phyloP scores from a whole-genome alignment of 2,113 vertebrate genomes.

The Xiphophorus hellerii region DNA sequence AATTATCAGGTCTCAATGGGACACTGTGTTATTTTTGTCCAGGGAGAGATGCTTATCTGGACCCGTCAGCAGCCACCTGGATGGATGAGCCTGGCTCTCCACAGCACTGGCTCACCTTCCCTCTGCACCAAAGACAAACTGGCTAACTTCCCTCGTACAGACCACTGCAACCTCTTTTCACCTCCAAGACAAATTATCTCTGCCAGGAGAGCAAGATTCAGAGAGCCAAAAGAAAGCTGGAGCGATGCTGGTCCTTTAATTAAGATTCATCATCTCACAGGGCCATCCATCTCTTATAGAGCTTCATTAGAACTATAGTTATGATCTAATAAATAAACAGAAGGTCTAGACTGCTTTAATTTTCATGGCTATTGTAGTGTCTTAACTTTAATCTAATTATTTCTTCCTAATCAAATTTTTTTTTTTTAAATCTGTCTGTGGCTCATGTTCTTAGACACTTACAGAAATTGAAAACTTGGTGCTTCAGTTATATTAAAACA shows the following conservation, averaged over 20 bases:
- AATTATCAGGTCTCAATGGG: slow-evolving; percentile 83
- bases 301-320: background rate
- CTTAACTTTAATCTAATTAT: too few relatives aligned
- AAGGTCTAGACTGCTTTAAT: too few relatives aligned
- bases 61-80: slow-evolving; percentile 79
- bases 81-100: slow-evolving; percentile 72
- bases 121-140: slow-evolving; percentile 62
- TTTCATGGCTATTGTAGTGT: too few relatives aligned
- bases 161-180: slow-evolving; percentile 29
- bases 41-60: slow-evolving; percentile 83
- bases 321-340: background rate
- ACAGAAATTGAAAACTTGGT: background rate
- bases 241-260: slow-evolving; percentile 16
- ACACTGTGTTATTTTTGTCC: slow-evolving; percentile 82
- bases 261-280: background rate
- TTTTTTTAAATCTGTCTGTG: too few relatives aligned
- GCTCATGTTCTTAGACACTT: too few relatives aligned
- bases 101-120: slow-evolving; percentile 61
- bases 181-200: slow-evolving; percentile 37
- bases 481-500: background rate
- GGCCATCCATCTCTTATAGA: background rate
- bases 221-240: slow-evolving; percentile 16
- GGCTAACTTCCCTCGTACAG: slow-evolving; percentile 30
- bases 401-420: too few relatives aligned
- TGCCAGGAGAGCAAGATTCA: slow-evolving; percentile 17